Conservation (phyloP, 23 tunicate species). For the Clavelina lepadiformis region DNA sequence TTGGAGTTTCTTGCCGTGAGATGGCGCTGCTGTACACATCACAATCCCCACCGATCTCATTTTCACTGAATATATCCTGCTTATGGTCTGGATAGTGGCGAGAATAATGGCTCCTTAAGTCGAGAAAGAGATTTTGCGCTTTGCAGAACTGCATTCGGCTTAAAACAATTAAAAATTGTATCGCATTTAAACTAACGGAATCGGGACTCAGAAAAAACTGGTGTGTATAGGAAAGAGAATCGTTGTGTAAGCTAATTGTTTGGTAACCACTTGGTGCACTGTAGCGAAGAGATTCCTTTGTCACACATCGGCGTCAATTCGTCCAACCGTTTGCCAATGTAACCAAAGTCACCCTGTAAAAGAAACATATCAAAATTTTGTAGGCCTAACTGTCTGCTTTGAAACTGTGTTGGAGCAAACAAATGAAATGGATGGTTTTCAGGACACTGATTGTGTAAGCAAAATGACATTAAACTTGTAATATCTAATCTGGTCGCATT, state of each 20-base stretch:
- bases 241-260: not conserved
- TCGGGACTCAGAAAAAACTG: too few relatives aligned
- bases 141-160: conserved; percentile 40
- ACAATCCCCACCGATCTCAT: conserved; percentile 72
- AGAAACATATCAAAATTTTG: not conserved
- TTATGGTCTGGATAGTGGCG: conserved; percentile 10
- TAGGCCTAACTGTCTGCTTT: too few relatives aligned
- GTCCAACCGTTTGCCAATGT: conserved; percentile 15
- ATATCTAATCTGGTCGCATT: too few relatives aligned
- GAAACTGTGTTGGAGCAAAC: too few relatives aligned
- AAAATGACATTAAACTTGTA: too few relatives aligned
- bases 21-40: conserved; percentile 21
- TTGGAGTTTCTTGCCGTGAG: not conserved
- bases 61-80: conserved; percentile 38
- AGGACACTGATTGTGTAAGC: too few relatives aligned
- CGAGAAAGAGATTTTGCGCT: conserved; percentile 13
- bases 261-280: conserved; percentile 29
- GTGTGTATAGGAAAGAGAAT: too few relatives aligned
- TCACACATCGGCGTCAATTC: not conserved
- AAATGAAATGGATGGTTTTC: too few relatives aligned
- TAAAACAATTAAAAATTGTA: conserved; percentile 3
- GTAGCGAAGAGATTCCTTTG: conserved; percentile 20
- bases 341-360: conserved; percentile 78
- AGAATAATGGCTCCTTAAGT: not conserved
- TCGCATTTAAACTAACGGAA: too few relatives aligned